Percentiles rank a stretch among this genome's conserved stretches.
Evolutionary conservation across 2,888 invertebrate species (phyloP).

Genomic region (Zonitis immaculata): DNA sequence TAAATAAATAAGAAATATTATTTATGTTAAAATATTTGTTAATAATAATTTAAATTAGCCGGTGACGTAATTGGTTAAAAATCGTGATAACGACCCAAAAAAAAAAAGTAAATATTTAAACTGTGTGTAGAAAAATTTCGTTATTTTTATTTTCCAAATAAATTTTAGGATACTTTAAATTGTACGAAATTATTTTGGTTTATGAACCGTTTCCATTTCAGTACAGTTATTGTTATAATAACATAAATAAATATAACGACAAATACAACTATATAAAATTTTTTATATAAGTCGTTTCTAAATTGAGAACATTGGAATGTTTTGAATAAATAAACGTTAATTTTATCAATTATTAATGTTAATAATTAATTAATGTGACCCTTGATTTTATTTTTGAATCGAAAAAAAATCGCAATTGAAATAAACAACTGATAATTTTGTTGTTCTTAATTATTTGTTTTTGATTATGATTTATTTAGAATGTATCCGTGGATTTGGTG

Average conservation of each 20-base stretch:
- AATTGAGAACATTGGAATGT: constrained; percentile 1
- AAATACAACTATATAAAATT: background rate
- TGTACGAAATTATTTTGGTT: background rate
- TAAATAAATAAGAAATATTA: background rate
- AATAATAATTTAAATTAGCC: background rate
- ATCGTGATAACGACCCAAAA: background rate
- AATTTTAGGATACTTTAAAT: background rate
- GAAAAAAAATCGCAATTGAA: background rate
- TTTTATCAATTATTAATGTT: background rate
- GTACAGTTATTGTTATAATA: background rate
- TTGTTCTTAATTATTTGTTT: background rate
- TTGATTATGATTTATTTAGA: constrained; percentile 51
- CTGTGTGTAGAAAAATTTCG: background rate
- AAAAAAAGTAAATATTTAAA: background rate
- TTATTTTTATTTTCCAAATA: background rate
- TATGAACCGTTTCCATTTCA: background rate
- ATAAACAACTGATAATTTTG: background rate
- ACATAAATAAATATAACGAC: background rate
- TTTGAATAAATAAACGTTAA: background rate
- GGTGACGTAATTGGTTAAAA: constrained; percentile 4
- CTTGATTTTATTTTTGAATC: background rate
- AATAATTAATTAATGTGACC: background rate
- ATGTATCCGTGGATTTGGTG: constrained; percentile 69
- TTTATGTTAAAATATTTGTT: background rate
- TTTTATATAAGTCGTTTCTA: background rate